A percentile compares a stretch with the other conserved stretches of the same genome.
These are phyloP conservation scores for Lophura nycthemera DNA, from an alignment of 2,113 vertebrate species.

Conservation along the genomic window DNA sequence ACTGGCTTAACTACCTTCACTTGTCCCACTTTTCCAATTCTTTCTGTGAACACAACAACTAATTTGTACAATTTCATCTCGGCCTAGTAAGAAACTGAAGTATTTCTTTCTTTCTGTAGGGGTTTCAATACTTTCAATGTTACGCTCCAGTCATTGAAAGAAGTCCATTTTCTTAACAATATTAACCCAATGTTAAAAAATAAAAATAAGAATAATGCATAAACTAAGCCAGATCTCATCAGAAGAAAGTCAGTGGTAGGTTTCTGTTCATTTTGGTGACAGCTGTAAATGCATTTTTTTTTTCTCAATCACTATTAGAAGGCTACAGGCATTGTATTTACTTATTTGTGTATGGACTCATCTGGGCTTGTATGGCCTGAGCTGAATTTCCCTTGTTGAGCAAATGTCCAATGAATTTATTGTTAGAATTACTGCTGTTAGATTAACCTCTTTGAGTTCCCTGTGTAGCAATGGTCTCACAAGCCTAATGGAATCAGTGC, in stretches of 20 bases:
- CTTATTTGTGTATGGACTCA: background rate
- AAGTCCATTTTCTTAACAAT: background rate
- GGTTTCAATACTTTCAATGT: background rate
- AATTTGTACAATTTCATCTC: background rate
- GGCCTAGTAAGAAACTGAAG: background rate
- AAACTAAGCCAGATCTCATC: background rate
- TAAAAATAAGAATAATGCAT: background rate
- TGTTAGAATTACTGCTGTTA: background rate
- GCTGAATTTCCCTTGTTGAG: background rate
- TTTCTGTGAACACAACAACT: background rate
- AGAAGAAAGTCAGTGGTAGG: background rate
- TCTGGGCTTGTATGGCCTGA: background rate
- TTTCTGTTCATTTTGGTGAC: background rate
- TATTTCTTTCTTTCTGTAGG: background rate
- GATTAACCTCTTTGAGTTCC: background rate
- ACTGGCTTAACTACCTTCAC: background rate
- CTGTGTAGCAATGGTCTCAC: background rate
- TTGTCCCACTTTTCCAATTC: background rate
- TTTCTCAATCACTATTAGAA: background rate
- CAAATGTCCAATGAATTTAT: background rate
- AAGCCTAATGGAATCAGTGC: background rate
- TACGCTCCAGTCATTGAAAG: background rate
- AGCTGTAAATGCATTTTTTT: background rate
- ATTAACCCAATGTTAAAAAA: background rate
- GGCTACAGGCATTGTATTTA: background rate